Base-by-base conservation (phyloP, 2,888 invertebrate genomes). In the Cephus rjabovi region DNA sequence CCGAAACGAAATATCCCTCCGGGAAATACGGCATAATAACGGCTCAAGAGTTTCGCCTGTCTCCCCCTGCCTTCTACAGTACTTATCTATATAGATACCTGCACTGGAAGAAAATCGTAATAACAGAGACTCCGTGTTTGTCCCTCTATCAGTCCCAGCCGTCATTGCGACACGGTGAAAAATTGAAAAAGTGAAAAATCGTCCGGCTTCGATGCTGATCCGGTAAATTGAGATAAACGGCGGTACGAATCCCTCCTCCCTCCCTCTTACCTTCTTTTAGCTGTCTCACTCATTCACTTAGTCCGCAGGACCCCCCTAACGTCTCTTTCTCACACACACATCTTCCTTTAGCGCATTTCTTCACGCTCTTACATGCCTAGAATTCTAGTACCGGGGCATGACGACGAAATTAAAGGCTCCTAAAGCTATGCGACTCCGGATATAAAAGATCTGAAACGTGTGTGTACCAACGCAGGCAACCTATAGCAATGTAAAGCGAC, bases 1-100 rank as follows among this genome's bases (percentile, higher is more conserved):
- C 80, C 84, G 78, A 83, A 86, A 83, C 80, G 79, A 86, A 86
- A 86, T 83, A 85, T 87, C 82, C 84, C 88, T 82, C 79, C 79
- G 86, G 86, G 86, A 86, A 88, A 86, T 86, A 84, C 83, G 76
- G 82, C 81, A 82, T 85, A 86, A 89, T 87, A 83, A 84, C 81
- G 78, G 79, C 75, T 33, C 71, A 34, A 70, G 31, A 30, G 71
- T 30, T 34, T 70, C 71, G 31, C 12, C 4, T 30, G 33, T 70
- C 12, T 70, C 40, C 15, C 15, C 15, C 40, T 15, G 40, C 40
- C 23, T 40, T 40, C 40, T 11, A 30, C 71, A 70, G 71, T 34
- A 34, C 71, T 31, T 34, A 34, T 30, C 71, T 70, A 30, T 11
- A 40, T 23, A 70, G 71, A 70, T 30, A 70, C 71, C 71, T 33